Percentiles rank a stretch among this genome's conserved stretches.
Conservation (phyloP, 2,797 vertebrate genomes). For the Mareca strepera region DNA sequence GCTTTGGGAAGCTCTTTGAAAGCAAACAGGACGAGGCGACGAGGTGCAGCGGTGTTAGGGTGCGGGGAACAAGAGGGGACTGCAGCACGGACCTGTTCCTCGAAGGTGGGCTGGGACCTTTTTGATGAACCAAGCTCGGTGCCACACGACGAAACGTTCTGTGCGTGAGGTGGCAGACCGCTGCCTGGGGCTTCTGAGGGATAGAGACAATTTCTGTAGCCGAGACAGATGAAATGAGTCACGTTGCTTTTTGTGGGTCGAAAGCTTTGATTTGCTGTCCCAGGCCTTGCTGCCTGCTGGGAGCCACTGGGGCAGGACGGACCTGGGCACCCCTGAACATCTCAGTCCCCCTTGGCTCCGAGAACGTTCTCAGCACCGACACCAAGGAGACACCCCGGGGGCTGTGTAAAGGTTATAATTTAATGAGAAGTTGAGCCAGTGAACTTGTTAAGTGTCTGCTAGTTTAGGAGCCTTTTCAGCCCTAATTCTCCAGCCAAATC, state of each 20-base stretch:
- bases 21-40: not conserved
- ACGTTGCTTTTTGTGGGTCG: not conserved
- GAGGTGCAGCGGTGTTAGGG: not conserved
- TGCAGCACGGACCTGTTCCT: not conserved
- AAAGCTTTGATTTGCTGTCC: not conserved
- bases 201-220: not conserved
- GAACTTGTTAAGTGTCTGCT: not conserved
- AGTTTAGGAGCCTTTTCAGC: not conserved
- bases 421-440: not conserved
- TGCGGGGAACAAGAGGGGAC: not conserved
- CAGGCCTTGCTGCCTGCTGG: not conserved
- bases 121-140: not conserved
- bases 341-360: not conserved
- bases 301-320: not conserved
- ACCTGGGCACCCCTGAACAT: not conserved
- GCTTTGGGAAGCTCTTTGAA: not conserved
- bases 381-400: not conserved
- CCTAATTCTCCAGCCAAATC: not conserved
- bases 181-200: not conserved
- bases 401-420: not conserved
- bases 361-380: not conserved
- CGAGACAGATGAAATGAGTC: not conserved
- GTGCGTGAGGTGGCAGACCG: not conserved
- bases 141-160: not conserved
- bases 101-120: not conserved